These are phyloP conservation scores for Andrena haemorrhoa DNA, from an alignment of 2,888 invertebrate species.

Conservation along the genomic window DNA sequence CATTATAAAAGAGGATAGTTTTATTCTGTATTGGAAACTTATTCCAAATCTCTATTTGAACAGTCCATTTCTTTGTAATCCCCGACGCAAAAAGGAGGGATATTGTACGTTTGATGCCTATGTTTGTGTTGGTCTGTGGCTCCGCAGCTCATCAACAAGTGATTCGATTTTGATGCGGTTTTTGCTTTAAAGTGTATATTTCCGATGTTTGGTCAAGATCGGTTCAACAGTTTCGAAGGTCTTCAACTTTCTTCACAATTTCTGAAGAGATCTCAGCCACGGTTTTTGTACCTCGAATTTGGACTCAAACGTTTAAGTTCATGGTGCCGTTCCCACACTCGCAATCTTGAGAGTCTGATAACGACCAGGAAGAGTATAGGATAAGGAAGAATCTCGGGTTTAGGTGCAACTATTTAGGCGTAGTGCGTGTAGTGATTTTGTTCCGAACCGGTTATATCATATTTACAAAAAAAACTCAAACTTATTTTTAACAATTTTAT, in stretches of 20 bases:
- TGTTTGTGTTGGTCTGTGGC: not conserved
- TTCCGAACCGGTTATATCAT: too few species aligned
- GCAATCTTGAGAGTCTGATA: not conserved
- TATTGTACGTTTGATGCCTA: not conserved
- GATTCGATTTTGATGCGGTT: not conserved
- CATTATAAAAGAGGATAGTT: constrained; percentile 5
- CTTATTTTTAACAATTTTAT: too few species aligned
- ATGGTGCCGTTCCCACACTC: not conserved
- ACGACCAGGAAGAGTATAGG: too few species aligned
- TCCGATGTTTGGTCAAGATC: not conserved
- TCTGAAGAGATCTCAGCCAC: not conserved
- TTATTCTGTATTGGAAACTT: not conserved
- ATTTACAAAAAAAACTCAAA: too few species aligned
- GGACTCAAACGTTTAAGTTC: too few species aligned
- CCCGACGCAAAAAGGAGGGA: not conserved
- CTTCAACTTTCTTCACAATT: not conserved
- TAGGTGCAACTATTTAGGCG: too few species aligned
- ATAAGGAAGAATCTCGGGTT: too few species aligned
- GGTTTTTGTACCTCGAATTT: not conserved
- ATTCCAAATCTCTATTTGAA: not conserved
- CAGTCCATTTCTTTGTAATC: not conserved
- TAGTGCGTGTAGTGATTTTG: too few species aligned
- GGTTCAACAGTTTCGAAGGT: not conserved
- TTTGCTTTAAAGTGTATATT: not conserved
- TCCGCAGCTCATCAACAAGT: not conserved